Evolutionary conservation across 2,113 vertebrate genomes (phyloP).

Genomic region (Ranitomeya imitator): DNA sequence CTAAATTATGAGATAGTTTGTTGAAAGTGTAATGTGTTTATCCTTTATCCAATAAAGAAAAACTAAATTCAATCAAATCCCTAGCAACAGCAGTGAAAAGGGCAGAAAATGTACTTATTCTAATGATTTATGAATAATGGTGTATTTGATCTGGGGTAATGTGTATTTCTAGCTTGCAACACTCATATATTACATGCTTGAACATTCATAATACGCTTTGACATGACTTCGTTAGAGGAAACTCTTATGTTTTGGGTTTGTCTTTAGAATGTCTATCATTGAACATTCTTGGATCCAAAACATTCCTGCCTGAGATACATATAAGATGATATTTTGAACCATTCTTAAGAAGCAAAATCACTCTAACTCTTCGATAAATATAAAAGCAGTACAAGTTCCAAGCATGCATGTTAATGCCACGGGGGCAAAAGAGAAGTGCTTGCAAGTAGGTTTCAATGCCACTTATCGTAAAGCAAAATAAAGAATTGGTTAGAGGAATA

Average conservation of each 20-base stretch:
- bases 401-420: no score
- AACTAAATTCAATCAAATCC: slow-evolving; percentile 75
- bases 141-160: slow-evolving; percentile 36
- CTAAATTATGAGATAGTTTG: slow-evolving; percentile 83
- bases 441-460: no score
- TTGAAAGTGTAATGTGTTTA: slow-evolving; percentile 86
- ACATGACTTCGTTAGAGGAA: slow-evolving; percentile 1
- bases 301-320: not conserved
- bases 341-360: no score
- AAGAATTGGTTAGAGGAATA: no score
- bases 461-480: no score
- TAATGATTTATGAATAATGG: slow-evolving; percentile 73
- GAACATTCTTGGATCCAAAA: not conserved
- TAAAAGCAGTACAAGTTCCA: not conserved
- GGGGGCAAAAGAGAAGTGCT: no score
- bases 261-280: not conserved
- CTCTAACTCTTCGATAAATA: not conserved
- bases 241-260: not conserved
- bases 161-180: not conserved
- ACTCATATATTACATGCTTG: slow-evolving; percentile 32
- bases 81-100: slow-evolving; percentile 72
- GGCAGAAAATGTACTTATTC: slow-evolving; percentile 70
- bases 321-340: not conserved
- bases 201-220: slow-evolving; percentile 29
- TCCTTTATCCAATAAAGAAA: slow-evolving; percentile 78